phyloP scores from a whole-genome alignment of 2,888 invertebrate genomes.

The Hypomecis punctinalis region DNA sequence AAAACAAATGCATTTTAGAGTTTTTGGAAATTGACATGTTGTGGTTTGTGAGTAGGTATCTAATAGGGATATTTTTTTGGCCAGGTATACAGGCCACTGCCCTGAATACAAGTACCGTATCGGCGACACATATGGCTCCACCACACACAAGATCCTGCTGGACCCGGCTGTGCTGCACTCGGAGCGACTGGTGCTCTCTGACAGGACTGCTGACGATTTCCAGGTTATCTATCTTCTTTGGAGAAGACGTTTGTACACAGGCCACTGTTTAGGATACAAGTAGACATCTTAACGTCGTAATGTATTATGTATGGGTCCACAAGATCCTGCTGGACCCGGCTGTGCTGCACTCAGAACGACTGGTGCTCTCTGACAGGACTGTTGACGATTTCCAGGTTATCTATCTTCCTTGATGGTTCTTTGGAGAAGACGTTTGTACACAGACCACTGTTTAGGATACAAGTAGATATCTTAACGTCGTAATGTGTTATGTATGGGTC shows the following conservation, averaged over 20 bases:
- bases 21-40: too few species aligned
- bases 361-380: constrained; percentile 87
- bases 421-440: too few species aligned
- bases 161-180: constrained; percentile 91
- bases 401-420: too few species aligned
- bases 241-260: too few species aligned
- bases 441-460: constrained; percentile 91
- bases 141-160: constrained; percentile 89
- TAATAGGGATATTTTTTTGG: too few species aligned
- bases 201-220: constrained; percentile 86
- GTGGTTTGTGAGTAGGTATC: too few species aligned
- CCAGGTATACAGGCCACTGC: constrained; percentile 91
- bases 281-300: too few species aligned
- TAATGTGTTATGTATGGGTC: constrained; percentile 92
- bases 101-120: constrained; percentile 90
- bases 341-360: constrained; percentile 88
- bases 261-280: constrained; percentile 90
- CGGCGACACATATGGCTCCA: constrained; percentile 90
- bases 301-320: constrained; percentile 92
- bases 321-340: constrained; percentile 90
- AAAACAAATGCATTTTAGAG: too few species aligned
- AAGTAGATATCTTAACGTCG: too few species aligned
- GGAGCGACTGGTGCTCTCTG: constrained; percentile 88
- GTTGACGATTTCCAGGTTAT: constrained; percentile 87
- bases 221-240: constrained; percentile 79